Conservation (phyloP, 2,888 invertebrate species). For the Agriopis leucophaearia region DNA sequence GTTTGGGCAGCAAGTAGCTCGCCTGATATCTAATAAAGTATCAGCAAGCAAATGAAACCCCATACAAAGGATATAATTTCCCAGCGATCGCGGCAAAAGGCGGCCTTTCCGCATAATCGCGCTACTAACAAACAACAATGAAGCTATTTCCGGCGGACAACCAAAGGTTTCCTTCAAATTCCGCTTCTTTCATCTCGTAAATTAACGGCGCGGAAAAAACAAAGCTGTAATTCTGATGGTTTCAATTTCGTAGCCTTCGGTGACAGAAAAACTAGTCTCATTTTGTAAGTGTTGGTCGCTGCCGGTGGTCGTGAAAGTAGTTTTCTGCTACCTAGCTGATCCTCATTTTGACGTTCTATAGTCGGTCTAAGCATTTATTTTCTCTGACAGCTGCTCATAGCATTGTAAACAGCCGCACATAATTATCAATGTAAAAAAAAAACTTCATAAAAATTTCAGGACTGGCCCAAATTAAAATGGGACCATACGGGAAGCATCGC, state of each 20-base stretch:
- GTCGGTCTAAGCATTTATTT: no score
- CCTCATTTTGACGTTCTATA: no score
- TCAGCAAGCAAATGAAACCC: neutral
- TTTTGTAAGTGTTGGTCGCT: no score
- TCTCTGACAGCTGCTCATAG: no score
- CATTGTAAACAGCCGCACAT: no score
- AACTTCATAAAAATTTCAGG: no score
- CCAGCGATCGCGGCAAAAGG: constrained; percentile 2
- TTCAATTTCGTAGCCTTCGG: constrained; percentile 4
- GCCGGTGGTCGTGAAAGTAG: no score
- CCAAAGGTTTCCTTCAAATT: constrained; percentile 10
- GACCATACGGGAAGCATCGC: no score
- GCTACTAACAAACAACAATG: constrained; percentile 14
- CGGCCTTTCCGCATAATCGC: constrained; percentile 10
- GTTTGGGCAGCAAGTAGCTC: no score
- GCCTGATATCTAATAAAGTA: neutral
- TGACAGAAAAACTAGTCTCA: neutral
- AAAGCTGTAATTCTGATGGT: constrained; percentile 15
- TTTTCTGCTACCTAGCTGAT: no score
- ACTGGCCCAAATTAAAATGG: no score
- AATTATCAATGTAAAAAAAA: no score
- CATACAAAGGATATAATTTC: constrained; percentile 1
- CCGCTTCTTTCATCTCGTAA: constrained; percentile 18
- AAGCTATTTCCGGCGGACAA: constrained; percentile 11
- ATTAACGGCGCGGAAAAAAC: constrained; percentile 25